phyloP scores from a whole-genome alignment of 2,888 invertebrate species.

The Drosophila parthenogenetica region DNA sequence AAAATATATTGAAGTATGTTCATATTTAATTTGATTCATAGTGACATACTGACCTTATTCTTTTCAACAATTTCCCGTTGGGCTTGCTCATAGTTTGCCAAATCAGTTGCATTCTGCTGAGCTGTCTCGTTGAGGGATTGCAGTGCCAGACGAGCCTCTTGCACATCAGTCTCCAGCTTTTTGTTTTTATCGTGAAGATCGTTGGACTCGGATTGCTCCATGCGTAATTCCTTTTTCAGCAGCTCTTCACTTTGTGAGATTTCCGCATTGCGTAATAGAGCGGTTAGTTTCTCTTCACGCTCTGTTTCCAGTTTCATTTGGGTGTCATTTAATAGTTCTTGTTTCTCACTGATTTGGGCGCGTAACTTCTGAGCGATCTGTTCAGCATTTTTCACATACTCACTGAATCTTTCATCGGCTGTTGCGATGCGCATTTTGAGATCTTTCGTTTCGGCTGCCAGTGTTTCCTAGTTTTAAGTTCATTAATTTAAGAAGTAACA shows the following conservation, averaged over 20 bases:
- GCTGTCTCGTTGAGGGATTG: conserved; percentile 70
- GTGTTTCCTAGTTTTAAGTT: conserved; percentile 75
- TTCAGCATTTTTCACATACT: conserved; percentile 83
- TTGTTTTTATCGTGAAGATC: conserved; percentile 86
- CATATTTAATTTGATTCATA: no score
- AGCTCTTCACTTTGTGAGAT: conserved; percentile 93
- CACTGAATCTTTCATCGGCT: conserved; percentile 83
- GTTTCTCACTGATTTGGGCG: conserved; percentile 75
- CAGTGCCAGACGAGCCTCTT: conserved; percentile 77
- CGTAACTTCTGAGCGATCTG: conserved; percentile 79
- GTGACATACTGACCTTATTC: conserved; percentile 86
- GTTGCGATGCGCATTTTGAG: conserved; percentile 79
- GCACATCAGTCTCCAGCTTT: conserved; percentile 86
- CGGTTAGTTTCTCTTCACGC: conserved; percentile 91
- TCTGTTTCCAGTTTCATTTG: conserved; percentile 85
- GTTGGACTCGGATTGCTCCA: conserved; percentile 88
- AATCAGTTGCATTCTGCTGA: conserved; percentile 67
- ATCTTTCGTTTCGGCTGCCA: conserved; percentile 81
- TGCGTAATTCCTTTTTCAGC: conserved; percentile 90
- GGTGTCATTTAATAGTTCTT: conserved; percentile 75
- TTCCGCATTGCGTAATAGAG: conserved; percentile 91
- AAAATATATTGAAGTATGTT: neutral
- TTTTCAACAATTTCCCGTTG: conserved; percentile 88
- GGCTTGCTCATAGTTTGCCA: conserved; percentile 73
- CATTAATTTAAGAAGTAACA: conserved; percentile 32